These are phyloP conservation scores for Drosophila algonquin DNA, from an alignment of 2,888 invertebrate species.

Conservation along the genomic window DNA sequence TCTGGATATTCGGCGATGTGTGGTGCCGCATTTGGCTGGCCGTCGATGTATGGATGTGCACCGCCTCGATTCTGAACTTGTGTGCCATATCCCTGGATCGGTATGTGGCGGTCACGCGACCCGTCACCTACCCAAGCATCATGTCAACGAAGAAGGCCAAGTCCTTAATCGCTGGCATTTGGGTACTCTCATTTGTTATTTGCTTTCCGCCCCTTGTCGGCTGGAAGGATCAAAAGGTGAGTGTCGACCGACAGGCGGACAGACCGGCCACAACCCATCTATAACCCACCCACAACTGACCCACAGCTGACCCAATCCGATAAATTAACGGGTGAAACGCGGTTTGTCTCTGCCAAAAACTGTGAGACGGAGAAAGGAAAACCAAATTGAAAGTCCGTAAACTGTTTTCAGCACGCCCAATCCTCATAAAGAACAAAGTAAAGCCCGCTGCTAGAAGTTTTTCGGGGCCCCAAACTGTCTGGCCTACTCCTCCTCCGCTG, in stretches of 20 bases:
- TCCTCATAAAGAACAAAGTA: conserved; percentile 18
- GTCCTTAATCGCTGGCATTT: conserved; percentile 94
- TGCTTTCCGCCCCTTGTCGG: conserved; percentile 98
- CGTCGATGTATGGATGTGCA: conserved; percentile 99
- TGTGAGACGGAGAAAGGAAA: neutral
- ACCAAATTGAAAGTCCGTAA: conserved; percentile 36
- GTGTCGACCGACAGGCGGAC: conserved; percentile 39
- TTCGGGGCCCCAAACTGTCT: conserved; percentile 12
- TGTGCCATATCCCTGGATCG: conserved; percentile 97
- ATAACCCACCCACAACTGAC: conserved; percentile 8
- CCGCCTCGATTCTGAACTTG: conserved; percentile 97
- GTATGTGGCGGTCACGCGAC: conserved; percentile 98
- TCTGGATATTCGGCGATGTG: conserved; percentile 98
- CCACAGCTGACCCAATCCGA: conserved; percentile 29
- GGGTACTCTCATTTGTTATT: conserved; percentile 97
- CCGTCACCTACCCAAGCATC: conserved; percentile 96
- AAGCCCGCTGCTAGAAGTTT: conserved; percentile 21
- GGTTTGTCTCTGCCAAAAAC: conserved; percentile 45
- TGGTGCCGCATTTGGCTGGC: conserved; percentile 99
- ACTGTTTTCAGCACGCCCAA: conserved; percentile 36
- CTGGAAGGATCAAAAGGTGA: conserved; percentile 92
- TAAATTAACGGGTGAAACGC: conserved; percentile 38
- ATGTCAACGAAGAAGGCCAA: conserved; percentile 94
- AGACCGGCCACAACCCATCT: neutral
- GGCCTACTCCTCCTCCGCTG: conserved; percentile 1